Conservation (phyloP, 2,888 invertebrate genomes). For the Andricus curvator region DNA sequence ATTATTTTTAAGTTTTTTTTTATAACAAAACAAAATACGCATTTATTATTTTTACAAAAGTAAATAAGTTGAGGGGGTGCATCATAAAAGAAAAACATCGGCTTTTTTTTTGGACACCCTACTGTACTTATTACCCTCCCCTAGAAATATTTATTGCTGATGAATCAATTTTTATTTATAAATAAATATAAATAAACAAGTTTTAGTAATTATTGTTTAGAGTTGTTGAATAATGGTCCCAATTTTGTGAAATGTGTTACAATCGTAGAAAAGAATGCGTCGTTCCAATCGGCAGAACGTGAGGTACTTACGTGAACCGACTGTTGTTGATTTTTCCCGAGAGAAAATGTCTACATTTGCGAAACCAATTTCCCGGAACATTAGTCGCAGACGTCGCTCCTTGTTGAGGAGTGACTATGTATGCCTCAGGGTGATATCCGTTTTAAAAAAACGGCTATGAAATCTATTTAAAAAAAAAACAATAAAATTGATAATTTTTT, state of each 20-base stretch:
- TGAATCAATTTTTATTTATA: no score
- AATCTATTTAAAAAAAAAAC: neutral
- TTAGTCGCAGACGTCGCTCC: conserved; percentile 72
- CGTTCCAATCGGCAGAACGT: conserved; percentile 65
- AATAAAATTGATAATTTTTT: no score
- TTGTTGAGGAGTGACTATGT: conserved; percentile 54
- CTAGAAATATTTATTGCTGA: no score
- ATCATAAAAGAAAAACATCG: no score
- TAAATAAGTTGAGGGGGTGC: no score
- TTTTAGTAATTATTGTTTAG: neutral
- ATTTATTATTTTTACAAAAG: no score
- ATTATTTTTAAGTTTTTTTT: no score
- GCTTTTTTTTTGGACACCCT: no score
- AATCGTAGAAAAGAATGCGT: conserved; percentile 41
- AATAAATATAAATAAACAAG: no score
- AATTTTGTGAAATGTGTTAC: conserved; percentile 5
- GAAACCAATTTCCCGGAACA: conserved; percentile 76
- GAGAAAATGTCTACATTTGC: conserved; percentile 71
- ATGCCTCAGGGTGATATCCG: neutral
- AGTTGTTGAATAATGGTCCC: neutral
- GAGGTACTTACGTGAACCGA: conserved; percentile 67
- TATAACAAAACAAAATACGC: no score
- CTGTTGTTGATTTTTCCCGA: conserved; percentile 67
- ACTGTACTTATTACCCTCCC: no score
- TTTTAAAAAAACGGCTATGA: neutral